Base-by-base conservation (phyloP, 2,113 vertebrate species). In the Mesoclemmys tuberculata region DNA sequence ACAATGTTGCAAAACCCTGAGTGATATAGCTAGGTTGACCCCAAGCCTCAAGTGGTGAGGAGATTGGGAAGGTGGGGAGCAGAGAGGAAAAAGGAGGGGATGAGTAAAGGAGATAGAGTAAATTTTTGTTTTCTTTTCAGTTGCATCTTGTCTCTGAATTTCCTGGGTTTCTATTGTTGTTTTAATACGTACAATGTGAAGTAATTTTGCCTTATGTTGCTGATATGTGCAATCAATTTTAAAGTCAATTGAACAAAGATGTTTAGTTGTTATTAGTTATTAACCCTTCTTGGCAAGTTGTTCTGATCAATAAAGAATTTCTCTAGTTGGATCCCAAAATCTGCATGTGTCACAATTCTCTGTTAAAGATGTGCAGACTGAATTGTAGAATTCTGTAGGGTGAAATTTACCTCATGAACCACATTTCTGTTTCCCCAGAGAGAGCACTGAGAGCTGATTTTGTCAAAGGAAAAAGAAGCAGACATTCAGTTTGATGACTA, bases 391-490 rank as follows among this genome's bases (percentile, higher is more conserved):
- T 88, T 95, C 55, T 77, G 82, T 29, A 18, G 8, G 41, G 94
- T 87, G 49, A 80, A 78, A 5, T 90, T 92, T 89, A 90, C 31
- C 14, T 5, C 48, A 71, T 21, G 27, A 87, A 29, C 44, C 13
- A 56, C 51, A 41, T 19, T 93, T 87, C n/a, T 81, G 10, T 92
- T 88, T 77, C 79, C 93, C 29, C 46, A 85, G 74, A 87, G 77
- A 82, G 21, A 49, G 49, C 46, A 85, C 68, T 85, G 77, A 82
- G 21, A 49, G 49, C 31, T 92, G 83, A 55, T 85, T 88, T 96
- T 92, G 79, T 85, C 51, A 79, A 80, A 91, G 85, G 56, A 38
- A 86, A 84, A 92, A 93, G 84, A 92, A 48, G 38, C 35, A 88
- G 75, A 82, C 85, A 93, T 44, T 83, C 19, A 77, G 44, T 90